Conservation (phyloP, 35 echinoderm and acorn worm genomes). For the Anneissia japonica region DNA sequence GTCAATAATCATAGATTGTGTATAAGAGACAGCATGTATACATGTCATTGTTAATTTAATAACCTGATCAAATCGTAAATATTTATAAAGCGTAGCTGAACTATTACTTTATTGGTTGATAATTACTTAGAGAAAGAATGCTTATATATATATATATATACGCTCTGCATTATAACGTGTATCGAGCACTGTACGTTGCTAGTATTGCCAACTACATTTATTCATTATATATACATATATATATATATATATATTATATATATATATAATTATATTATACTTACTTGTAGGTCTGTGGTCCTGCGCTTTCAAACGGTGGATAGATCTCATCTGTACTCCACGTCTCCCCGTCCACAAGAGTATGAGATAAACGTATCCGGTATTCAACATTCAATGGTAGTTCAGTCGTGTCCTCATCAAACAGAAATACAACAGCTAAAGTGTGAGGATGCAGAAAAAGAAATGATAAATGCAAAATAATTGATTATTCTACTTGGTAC, state of each 20-base stretch:
- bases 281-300: slow-evolving; percentile 67
- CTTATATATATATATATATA: neutral
- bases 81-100: neutral
- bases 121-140: too few relatives aligned
- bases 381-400: slow-evolving; percentile 52
- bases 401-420: slow-evolving; percentile 40
- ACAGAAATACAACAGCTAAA: slow-evolving; percentile 69
- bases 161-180: neutral
- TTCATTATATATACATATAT: too few relatives aligned
- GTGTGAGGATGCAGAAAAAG: neutral
- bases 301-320: slow-evolving; percentile 41
- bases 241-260: too few relatives aligned
- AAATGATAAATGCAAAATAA: neutral
- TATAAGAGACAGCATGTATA: too few relatives aligned
- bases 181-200: neutral
- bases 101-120: too few relatives aligned
- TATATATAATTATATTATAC: too few relatives aligned
- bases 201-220: neutral
- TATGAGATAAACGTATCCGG: slow-evolving; percentile 80
- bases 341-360: slow-evolving; percentile 8
- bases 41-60: too few relatives aligned
- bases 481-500: neutral
- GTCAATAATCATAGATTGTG: too few relatives aligned
- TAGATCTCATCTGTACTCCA: slow-evolving; percentile 58
- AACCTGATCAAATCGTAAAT: too few relatives aligned